A percentile compares a stretch with the other conserved stretches of the same genome.
Evolutionary conservation across 92 coral and sea anemone genomes (phyloP).

Genomic region (Hydrozoanthus gracilis): DNA sequence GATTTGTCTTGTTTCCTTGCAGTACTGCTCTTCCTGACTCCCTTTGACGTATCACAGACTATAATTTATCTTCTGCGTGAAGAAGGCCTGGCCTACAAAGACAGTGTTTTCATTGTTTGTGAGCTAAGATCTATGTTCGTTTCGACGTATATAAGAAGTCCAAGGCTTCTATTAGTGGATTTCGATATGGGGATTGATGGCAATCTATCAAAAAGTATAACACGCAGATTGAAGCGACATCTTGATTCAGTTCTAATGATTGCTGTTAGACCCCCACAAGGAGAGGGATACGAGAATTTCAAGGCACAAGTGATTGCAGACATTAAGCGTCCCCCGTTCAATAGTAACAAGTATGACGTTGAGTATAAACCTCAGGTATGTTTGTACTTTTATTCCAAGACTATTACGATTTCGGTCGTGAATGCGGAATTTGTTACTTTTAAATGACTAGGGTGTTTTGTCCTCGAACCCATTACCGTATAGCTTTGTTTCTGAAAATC

Average conservation of each 20-base stretch:
- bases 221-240: neutral
- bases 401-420: neutral
- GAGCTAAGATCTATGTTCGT: neutral
- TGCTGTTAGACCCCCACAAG: constrained; percentile 20
- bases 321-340: constrained; percentile 1
- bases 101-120: constrained; percentile 33
- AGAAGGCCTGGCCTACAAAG: neutral
- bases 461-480: neutral
- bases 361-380: constrained; percentile 9
- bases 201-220: neutral
- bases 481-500: too few species aligned
- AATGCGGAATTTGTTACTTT: neutral
- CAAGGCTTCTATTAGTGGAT: neutral
- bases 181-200: neutral
- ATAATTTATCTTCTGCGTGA: constrained; percentile 18
- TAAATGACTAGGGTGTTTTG: neutral
- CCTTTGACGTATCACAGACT: neutral
- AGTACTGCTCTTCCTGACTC: constrained; percentile 33
- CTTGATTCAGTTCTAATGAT: constrained; percentile 31
- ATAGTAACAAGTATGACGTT: neutral
- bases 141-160: neutral
- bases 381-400: too few species aligned
- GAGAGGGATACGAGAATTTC: neutral
- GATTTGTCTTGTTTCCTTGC: neutral
- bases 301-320: neutral